Percentiles rank a stretch among this genome's conserved stretches.
These are phyloP conservation scores for Ciona savignyi DNA, from an alignment of 23 tunicate species.

Conservation along the genomic window DNA sequence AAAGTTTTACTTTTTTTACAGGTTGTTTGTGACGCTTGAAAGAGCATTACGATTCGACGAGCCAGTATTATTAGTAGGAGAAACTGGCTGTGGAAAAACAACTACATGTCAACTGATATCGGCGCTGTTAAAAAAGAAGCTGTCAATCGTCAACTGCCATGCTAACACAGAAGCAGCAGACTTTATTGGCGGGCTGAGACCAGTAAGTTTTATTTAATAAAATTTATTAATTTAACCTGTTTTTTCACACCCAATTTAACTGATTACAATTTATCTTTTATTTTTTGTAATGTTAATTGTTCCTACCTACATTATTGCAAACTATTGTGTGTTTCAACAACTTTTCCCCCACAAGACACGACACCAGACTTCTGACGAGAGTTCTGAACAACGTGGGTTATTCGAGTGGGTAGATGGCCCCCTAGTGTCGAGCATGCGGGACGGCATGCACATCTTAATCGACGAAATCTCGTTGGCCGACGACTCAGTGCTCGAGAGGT, in stretches of 20 bases:
- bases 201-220: constrained; percentile 42
- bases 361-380: no score
- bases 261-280: no score
- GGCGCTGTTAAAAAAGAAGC: constrained; percentile 3
- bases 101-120: constrained; percentile 82
- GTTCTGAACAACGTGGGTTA: constrained; percentile 14
- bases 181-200: constrained; percentile 93
- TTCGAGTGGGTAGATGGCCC: constrained; percentile 99
- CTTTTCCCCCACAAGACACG: no score
- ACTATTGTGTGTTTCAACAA: no score
- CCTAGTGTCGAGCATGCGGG: constrained; percentile 51
- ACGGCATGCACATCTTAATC: constrained; percentile 49
- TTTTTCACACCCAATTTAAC: no score
- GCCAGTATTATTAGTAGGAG: constrained; percentile 89
- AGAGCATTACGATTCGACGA: constrained; percentile 82
- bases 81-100: constrained; percentile 98
- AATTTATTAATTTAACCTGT: no score
- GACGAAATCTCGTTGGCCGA: constrained; percentile 98
- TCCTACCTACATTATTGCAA: no score
- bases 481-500: constrained; percentile 91
- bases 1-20: constrained; percentile 1
- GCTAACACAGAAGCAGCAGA: constrained; percentile 97
- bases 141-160: constrained; percentile 80
- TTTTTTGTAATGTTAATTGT: no score
- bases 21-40: constrained; percentile 61